Conservation (phyloP, 2,113 vertebrate species). For the Pangasianodon gigas region DNA sequence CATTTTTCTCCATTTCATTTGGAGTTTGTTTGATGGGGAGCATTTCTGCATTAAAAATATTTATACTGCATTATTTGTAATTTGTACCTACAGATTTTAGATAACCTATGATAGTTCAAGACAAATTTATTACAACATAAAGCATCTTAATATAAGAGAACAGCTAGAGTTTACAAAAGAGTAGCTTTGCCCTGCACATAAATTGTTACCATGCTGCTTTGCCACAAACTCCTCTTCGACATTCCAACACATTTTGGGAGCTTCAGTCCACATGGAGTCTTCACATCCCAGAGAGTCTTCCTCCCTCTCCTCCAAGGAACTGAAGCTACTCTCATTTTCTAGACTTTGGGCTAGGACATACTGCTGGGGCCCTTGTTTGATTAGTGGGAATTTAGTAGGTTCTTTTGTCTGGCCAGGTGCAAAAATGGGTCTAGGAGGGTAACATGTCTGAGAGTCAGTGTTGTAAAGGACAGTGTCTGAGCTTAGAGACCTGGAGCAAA, state of each 20-base stretch:
- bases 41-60: constrained; percentile 37
- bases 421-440: constrained; percentile 58
- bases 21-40: constrained; percentile 19
- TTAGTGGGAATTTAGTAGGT: constrained; percentile 66
- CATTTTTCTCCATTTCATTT: constrained; percentile 33
- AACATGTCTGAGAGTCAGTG: constrained; percentile 40
- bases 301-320: constrained; percentile 61
- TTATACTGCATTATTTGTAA: neutral
- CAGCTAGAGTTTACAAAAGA: neutral
- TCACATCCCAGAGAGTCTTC: constrained; percentile 52
- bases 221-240: constrained; percentile 40
- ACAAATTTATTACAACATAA: neutral
- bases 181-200: neutral
- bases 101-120: neutral
- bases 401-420: constrained; percentile 66
- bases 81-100: neutral
- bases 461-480: constrained; percentile 58
- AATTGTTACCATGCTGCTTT: constrained; percentile 59
- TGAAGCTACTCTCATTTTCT: constrained; percentile 62
- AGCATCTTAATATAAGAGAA: neutral
- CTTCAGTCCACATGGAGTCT: constrained; percentile 51
- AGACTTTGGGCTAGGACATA: constrained; percentile 55
- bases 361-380: constrained; percentile 67
- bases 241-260: constrained; percentile 8
- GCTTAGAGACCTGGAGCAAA: constrained; percentile 69